Evolutionary conservation across 2,797 vertebrate species (phyloP).

Genomic region (Sebastes itinus): DNA sequence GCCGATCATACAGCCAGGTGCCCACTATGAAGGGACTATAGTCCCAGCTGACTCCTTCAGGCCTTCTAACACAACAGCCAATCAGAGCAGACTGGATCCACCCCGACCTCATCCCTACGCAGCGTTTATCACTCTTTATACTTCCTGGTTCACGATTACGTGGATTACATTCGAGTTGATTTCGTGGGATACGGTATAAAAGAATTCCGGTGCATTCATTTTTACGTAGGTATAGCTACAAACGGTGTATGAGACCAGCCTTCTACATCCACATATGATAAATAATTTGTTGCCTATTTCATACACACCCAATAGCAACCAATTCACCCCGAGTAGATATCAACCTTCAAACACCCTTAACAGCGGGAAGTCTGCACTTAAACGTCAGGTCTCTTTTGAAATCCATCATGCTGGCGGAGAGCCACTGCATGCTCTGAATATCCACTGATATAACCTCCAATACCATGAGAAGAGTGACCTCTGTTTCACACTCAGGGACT

Average conservation of each 20-base stretch:
- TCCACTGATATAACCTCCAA: background rate
- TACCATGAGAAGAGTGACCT: background rate
- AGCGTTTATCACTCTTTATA: too few relatives aligned
- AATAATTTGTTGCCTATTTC: background rate
- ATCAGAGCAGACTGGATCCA: background rate
- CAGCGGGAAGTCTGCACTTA: background rate
- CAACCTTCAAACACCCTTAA: background rate
- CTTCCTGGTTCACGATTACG: too few relatives aligned
- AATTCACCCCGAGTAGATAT: background rate
- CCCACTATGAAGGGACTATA: background rate
- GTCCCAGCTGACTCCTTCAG: background rate
- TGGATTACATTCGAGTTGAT: too few relatives aligned
- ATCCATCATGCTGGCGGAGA: background rate
- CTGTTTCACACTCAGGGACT: background rate
- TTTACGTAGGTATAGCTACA: too few relatives aligned
- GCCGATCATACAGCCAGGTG: background rate
- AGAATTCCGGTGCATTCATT: too few relatives aligned
- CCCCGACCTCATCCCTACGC: too few relatives aligned
- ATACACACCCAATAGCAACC: background rate
- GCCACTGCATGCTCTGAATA: background rate
- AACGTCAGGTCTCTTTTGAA: background rate
- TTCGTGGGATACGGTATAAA: too few relatives aligned
- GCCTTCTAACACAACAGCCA: background rate
- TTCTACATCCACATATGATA: background rate
- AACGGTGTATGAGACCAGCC: background rate